These are phyloP conservation scores for Halictus quadricinctus DNA, from an alignment of 2,888 invertebrate genomes.

Conservation along the genomic window DNA sequence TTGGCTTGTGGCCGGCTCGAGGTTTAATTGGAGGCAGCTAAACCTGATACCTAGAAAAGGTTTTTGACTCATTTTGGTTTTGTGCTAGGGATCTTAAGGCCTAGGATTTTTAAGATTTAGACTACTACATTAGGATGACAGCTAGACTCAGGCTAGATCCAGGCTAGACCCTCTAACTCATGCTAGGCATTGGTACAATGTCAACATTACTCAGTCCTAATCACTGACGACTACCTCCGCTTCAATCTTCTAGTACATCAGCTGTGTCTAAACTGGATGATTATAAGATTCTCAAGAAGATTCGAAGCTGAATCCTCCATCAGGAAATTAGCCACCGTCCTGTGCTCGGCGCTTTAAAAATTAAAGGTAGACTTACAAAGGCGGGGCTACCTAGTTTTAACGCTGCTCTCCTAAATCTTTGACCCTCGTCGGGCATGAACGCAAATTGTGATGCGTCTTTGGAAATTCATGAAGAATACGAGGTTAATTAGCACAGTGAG, in stretches of 20 bases:
- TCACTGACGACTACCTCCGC: too few species aligned
- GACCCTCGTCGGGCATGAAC: background rate
- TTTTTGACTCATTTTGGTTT: background rate
- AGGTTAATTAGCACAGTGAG: background rate
- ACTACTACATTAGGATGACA: background rate
- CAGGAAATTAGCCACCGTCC: background rate
- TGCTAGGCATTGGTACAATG: too few species aligned
- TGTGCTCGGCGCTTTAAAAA: background rate
- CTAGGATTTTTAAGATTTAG: background rate
- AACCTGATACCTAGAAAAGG: background rate
- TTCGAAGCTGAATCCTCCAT: too few species aligned
- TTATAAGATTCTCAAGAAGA: too few species aligned
- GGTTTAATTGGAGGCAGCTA: background rate
- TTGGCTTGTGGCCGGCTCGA: background rate
- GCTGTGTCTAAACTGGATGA: too few species aligned
- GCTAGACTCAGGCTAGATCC: background rate
- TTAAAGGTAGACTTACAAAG: background rate
- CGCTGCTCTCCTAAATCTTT: background rate
- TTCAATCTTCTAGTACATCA: too few species aligned
- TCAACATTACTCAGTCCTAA: too few species aligned
- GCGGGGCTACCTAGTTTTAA: background rate
- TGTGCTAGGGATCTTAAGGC: background rate
- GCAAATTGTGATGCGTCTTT: background rate
- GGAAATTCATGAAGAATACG: slow-evolving; percentile 3
- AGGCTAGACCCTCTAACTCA: too few species aligned